Base-by-base conservation (phyloP, 2,113 vertebrate species). In the Nesogale talazaci region DNA sequence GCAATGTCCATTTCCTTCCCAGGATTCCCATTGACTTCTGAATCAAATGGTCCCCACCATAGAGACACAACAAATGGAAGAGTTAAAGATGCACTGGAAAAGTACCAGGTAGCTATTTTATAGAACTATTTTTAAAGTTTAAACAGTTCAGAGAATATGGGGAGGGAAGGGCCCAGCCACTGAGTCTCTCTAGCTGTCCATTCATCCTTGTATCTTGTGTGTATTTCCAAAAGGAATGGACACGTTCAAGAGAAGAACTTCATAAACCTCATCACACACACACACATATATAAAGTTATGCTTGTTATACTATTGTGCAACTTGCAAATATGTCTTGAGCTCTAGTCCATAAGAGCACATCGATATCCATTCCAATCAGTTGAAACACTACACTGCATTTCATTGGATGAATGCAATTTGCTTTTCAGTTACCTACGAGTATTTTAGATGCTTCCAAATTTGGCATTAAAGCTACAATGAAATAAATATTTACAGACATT, bases 181-280 rank as follows among this genome's bases (percentile, higher is more conserved):
- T 78, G 57, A 23, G 23, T 42, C 31, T 83, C 83, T 82, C 56
- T 74, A 42, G 16, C 19, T 0, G 81, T 84, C 42, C 10, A 74
- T 19, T 88, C 75, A 52, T 9, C 70, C 65, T 61, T 90, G 7
- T 78, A 89, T 76, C 36, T 74, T 75, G 6, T 38, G 9, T 87
- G 65, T 9, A 84, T 84, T 89, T 70, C 74, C 42, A 56, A 82
- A 94, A 89, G 61, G 52, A n/a, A 86, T 69, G 42, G 20, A 88
- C 23, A 57, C 3, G 27, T 31, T 72, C 27, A 57, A 83, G 81
- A 88, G 40, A 5, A 70, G 10, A 40, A 42, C 67, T 6, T 76
- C 3, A 5, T 27, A 88, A 76, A 90, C 2, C 19, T 61, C 16
- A 77, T 46, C 36, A 85, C 42, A 59, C 46, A 56, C n/a, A n/a